Conservation (phyloP, 2,797 vertebrate species). For the Molossus molossus region DNA sequence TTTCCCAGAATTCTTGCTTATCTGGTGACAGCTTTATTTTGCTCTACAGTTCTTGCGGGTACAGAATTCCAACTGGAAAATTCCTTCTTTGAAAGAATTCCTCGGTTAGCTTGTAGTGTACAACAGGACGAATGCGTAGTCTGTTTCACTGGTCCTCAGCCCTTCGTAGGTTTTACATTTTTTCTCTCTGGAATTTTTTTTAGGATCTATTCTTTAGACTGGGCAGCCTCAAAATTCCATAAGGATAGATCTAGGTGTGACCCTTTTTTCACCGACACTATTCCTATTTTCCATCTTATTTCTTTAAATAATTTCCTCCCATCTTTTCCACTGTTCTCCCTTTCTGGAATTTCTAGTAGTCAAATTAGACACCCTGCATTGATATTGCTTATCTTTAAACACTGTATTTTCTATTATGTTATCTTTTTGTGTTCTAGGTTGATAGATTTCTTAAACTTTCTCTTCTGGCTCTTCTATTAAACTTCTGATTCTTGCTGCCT, state of each 20-base stretch:
- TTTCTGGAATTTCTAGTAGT: neutral
- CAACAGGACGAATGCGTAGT: neutral
- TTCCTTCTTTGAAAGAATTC: neutral
- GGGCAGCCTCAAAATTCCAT: neutral
- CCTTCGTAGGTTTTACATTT: neutral
- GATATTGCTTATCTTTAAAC: constrained; percentile 6
- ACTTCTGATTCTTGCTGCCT: neutral
- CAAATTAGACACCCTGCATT: neutral
- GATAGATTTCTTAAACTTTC: constrained; percentile 42
- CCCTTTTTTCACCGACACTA: neutral
- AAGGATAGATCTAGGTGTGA: neutral
- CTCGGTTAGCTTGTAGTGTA: neutral
- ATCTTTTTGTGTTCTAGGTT: constrained; percentile 4
- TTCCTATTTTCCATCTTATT: neutral
- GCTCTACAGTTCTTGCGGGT: neutral
- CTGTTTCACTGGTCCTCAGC: neutral
- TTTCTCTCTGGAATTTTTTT: neutral
- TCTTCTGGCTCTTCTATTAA: neutral
- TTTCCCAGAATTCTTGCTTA: constrained; percentile 5
- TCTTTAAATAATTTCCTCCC: neutral
- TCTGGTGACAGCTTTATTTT: neutral
- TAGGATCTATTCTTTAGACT: neutral
- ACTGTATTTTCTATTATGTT: neutral
- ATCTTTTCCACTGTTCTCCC: constrained; percentile 5
- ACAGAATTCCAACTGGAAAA: constrained; percentile 35